Conservation (phyloP, 2,113 vertebrate genomes). For the rat (Rattus norvegicus) region DNA sequence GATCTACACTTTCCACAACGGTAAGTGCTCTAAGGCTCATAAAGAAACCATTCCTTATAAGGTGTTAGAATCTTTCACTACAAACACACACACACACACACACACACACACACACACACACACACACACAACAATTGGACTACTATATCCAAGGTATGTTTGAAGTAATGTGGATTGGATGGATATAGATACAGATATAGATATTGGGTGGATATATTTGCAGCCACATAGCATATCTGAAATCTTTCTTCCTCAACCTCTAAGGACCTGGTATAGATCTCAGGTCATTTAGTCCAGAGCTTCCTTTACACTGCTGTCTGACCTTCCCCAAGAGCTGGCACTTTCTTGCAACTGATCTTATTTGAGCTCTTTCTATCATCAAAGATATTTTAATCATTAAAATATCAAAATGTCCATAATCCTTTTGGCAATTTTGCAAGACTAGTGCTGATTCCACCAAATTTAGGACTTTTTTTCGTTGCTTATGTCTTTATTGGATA, state of each 20-base stretch:
- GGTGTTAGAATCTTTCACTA: neutral
- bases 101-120: no score
- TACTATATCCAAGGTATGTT: neutral
- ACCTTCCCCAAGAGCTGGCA: neutral
- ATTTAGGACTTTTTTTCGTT: neutral
- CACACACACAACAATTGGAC: neutral
- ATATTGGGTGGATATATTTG: neutral
- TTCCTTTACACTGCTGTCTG: neutral
- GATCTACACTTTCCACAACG: neutral
- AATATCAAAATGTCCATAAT: slow-evolving; percentile 34
- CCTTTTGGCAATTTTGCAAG: slow-evolving; percentile 31
- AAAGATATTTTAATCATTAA: slow-evolving; percentile 50
- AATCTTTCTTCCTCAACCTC: neutral
- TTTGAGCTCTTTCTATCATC: slow-evolving; percentile 21
- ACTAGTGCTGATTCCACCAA: slow-evolving; percentile 32
- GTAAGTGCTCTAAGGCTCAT: neutral
- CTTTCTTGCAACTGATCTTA: neutral
- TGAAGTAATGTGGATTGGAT: neutral
- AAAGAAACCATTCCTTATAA: neutral
- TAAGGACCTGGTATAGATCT: neutral
- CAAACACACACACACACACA: neutral
- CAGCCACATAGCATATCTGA: neutral
- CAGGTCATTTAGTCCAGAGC: neutral
- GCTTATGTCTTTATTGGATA: neutral
- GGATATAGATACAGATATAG: no score